Percentiles rank a stretch among this genome's conserved stretches.
phyloP scores from a whole-genome alignment of 2,797 vertebrate species.

The Agapornis canus region DNA sequence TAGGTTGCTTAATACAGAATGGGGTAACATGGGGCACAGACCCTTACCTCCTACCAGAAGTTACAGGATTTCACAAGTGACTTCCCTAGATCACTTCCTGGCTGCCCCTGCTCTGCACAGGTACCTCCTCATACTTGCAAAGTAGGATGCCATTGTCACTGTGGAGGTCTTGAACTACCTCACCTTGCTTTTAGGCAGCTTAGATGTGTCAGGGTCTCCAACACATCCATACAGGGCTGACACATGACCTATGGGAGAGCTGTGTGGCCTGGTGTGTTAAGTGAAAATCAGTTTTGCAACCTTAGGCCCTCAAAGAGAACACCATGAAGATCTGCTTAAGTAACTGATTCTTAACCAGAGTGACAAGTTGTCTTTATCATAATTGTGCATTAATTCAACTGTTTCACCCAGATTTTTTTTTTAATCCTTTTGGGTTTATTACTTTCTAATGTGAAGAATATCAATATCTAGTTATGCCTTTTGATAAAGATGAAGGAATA shows the following conservation, averaged over 20 bases:
- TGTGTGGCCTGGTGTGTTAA: neutral
- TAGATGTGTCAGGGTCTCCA: neutral
- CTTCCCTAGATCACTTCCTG: neutral
- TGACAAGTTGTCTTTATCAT: neutral
- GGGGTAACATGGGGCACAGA: neutral
- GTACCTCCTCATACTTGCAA: neutral
- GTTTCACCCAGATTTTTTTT: neutral
- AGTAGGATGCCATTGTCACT: fast-evolving
- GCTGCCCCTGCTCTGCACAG: neutral
- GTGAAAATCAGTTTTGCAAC: neutral
- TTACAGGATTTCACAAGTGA: constrained; percentile 43
- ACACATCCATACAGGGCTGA: neutral
- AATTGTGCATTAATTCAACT: neutral
- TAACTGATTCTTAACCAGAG: neutral
- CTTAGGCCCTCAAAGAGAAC: neutral
- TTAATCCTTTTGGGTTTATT: neutral
- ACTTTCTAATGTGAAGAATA: neutral
- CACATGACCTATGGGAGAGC: neutral
- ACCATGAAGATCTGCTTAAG: neutral
- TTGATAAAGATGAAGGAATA: neutral
- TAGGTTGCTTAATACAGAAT: constrained; percentile 18
- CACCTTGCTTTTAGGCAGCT: neutral
- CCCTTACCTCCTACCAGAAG: neutral
- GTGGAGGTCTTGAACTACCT: neutral
- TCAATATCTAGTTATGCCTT: neutral